Evolutionary conservation across 2,113 vertebrate species (phyloP).

Genomic region (Meriones unguiculatus): DNA sequence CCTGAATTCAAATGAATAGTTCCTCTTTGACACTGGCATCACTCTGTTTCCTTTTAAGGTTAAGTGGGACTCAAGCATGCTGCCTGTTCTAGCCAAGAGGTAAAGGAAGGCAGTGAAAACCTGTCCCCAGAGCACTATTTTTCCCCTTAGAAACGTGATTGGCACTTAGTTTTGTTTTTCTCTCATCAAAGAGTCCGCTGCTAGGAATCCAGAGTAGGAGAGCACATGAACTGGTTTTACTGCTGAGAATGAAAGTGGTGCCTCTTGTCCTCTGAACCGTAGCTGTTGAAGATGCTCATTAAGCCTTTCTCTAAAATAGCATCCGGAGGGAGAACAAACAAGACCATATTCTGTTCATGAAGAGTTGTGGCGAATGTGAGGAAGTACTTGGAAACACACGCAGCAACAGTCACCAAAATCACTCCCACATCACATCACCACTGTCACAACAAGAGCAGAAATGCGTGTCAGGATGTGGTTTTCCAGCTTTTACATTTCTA

Average conservation of each 20-base stretch:
- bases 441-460: neutral
- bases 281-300: neutral
- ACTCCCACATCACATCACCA: neutral
- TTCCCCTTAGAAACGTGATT: neutral
- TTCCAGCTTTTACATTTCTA: neutral
- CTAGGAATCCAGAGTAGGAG: slow-evolving; percentile 24
- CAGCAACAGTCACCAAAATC: neutral
- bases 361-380: neutral
- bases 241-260: slow-evolving; percentile 24
- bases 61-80: slow-evolving; percentile 22
- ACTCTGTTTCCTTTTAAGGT: slow-evolving; percentile 44
- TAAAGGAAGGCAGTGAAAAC: neutral
- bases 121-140: neutral
- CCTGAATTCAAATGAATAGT: slow-evolving; percentile 41
- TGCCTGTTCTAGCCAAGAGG: slow-evolving; percentile 27
- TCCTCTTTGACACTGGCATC: slow-evolving; percentile 17
- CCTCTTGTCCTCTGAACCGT: neutral
- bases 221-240: neutral
- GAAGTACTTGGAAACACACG: neutral
- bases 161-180: neutral
- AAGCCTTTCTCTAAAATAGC: neutral
- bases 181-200: neutral
- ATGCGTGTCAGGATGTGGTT: neutral
- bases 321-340: neutral
- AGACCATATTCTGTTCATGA: neutral